Conservation (phyloP, 2,797 vertebrate genomes). For the Novumbra hubbsi region DNA sequence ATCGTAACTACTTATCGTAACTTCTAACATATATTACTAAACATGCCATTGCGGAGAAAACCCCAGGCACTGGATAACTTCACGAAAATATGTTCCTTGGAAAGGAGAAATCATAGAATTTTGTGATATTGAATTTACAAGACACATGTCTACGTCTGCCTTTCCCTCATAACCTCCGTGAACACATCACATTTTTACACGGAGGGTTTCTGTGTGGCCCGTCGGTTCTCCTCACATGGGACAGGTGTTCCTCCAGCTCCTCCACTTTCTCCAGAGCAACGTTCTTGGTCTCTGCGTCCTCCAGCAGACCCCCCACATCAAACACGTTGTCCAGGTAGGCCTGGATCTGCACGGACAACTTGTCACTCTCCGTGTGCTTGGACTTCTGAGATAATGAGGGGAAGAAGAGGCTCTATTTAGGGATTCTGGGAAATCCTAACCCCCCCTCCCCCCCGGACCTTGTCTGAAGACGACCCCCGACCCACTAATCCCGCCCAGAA, state of each 20-base stretch:
- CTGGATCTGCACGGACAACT: constrained; percentile 97
- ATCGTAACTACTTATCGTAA: constrained; percentile 7
- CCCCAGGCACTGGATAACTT: neutral
- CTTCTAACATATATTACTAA: constrained; percentile 13
- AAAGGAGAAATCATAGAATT: neutral
- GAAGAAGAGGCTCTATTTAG: constrained; percentile 15
- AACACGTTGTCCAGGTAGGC: constrained; percentile 98
- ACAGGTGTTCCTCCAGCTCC: constrained; percentile 95
- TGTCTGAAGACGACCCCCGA: neutral
- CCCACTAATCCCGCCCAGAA: neutral
- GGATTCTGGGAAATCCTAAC: neutral
- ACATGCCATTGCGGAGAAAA: neutral
- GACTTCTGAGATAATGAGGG: constrained; percentile 77
- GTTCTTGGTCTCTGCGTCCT: constrained; percentile 97
- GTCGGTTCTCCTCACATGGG: constrained; percentile 81
- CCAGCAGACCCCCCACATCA: constrained; percentile 92
- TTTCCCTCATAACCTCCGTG: neutral
- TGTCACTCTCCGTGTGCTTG: constrained; percentile 96
- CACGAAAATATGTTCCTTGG: neutral
- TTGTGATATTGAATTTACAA: neutral
- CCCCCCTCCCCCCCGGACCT: neutral
- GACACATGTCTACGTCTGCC: neutral
- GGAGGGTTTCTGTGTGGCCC: constrained; percentile 54
- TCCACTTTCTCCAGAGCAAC: constrained; percentile 97
- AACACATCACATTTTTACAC: neutral